Percentiles rank a stretch among this genome's conserved stretches.
These are phyloP conservation scores for Dryocosmus kuriphilus DNA, from an alignment of 2,888 invertebrate genomes.

Conservation along the genomic window DNA sequence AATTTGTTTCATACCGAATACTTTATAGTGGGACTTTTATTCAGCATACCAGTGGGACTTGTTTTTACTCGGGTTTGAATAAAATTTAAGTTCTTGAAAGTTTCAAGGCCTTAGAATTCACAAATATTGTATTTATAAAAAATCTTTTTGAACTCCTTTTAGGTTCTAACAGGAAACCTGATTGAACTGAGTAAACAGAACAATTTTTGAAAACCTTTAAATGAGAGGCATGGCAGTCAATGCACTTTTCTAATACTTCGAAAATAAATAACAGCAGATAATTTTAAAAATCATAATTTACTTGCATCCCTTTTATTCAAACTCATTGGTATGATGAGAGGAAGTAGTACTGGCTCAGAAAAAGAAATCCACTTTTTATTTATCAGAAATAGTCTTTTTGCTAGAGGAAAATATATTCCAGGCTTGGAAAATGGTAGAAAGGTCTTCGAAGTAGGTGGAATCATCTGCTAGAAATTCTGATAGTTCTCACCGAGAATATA, in stretches of 20 bases:
- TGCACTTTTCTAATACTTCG: neutral
- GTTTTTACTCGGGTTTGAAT: too few species aligned
- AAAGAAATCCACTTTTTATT: neutral
- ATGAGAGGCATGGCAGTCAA: too few species aligned
- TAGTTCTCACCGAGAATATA: constrained; percentile 31
- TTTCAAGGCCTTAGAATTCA: too few species aligned
- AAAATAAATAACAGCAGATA: neutral
- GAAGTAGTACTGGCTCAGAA: neutral
- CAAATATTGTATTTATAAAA: too few species aligned
- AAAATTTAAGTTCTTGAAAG: too few species aligned
- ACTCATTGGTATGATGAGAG: neutral
- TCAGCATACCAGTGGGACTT: too few species aligned
- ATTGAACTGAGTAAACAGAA: too few species aligned
- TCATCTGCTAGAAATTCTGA: constrained; percentile 25
- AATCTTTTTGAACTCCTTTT: too few species aligned
- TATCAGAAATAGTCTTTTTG: neutral
- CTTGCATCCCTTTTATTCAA: neutral
- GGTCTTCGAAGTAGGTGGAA: neutral
- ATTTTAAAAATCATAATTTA: neutral
- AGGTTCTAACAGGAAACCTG: too few species aligned
- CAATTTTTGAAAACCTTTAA: too few species aligned
- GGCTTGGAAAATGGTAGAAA: constrained; percentile 19
- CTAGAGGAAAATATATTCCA: neutral
- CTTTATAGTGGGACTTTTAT: too few species aligned
- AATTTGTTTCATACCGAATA: too few species aligned